Evolutionary conservation across 2,888 invertebrate genomes (phyloP).

Genomic region (Meiosimyza platycephala): DNA sequence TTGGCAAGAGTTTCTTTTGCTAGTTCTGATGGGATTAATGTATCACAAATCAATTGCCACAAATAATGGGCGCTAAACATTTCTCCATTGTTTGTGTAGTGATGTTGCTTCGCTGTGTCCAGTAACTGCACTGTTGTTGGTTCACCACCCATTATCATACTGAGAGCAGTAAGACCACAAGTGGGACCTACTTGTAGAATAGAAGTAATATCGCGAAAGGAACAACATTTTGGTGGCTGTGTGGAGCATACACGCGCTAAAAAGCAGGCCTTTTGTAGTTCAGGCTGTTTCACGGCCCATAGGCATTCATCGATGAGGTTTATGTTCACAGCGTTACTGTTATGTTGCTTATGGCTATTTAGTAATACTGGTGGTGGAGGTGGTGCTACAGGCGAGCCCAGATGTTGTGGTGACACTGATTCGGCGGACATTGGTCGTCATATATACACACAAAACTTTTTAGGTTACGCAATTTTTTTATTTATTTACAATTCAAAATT

Average conservation of each 20-base stretch:
- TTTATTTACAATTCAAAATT: slow-evolving; percentile 9
- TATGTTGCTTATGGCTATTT: neutral
- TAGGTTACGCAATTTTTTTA: slow-evolving; percentile 19
- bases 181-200: slow-evolving; percentile 73
- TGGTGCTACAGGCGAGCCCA: neutral
- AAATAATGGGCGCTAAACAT: slow-evolving; percentile 85
- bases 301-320: slow-evolving; percentile 64
- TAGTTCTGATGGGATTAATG: slow-evolving; percentile 42
- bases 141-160: slow-evolving; percentile 77
- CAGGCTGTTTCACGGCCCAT: slow-evolving; percentile 72
- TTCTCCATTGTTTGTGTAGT: slow-evolving; percentile 87
- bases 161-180: slow-evolving; percentile 88
- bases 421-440: slow-evolving; percentile 16
- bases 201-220: slow-evolving; percentile 63
- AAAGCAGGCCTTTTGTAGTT: slow-evolving; percentile 72
- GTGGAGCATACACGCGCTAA: slow-evolving; percentile 70
- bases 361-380: slow-evolving; percentile 1
- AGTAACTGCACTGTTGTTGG: slow-evolving; percentile 72
- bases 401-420: neutral
- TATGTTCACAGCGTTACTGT: neutral
- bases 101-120: slow-evolving; percentile 72
- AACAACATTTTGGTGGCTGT: slow-evolving; percentile 68
- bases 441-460: neutral
- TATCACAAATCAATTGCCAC: slow-evolving; percentile 66
- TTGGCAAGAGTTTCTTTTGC: slow-evolving; percentile 19